These are phyloP conservation scores for Bradypus variegatus DNA, from an alignment of 2,797 vertebrate species.

Conservation along the genomic window DNA sequence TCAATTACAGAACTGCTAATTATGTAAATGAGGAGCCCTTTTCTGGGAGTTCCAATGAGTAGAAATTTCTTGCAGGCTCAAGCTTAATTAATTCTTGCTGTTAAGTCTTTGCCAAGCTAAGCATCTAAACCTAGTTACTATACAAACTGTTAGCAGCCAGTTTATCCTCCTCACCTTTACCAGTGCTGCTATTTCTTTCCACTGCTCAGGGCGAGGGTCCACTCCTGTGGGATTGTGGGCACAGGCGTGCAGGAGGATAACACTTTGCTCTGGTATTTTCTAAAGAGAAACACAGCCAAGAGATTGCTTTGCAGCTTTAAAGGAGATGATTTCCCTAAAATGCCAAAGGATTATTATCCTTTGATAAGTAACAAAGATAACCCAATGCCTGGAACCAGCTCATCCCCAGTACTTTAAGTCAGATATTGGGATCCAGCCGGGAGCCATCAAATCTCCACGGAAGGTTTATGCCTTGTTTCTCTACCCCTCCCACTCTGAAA, in stretches of 20 bases:
- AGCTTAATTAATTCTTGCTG: not conserved
- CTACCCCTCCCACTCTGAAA: not conserved
- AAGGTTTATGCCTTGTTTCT: not conserved
- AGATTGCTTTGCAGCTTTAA: not conserved
- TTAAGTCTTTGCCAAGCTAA: not conserved
- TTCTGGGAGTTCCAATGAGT: not conserved
- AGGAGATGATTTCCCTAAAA: not conserved
- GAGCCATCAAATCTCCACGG: not conserved
- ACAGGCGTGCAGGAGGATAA: conserved; percentile 93
- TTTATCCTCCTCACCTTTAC: conserved; percentile 81
- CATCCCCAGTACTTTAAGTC: not conserved
- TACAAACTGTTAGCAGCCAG: not conserved
- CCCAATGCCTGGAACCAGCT: not conserved
- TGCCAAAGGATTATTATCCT: not conserved
- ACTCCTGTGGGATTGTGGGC: conserved; percentile 99
- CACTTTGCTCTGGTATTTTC: conserved; percentile 96
- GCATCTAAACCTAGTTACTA: not conserved
- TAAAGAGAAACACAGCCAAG: conserved; percentile 61
- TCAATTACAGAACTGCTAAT: not conserved
- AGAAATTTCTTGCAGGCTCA: not conserved
- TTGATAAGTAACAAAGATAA: not conserved
- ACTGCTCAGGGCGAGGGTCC: conserved; percentile 91
- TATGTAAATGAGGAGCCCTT: not conserved
- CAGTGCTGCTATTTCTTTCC: conserved; percentile 87
- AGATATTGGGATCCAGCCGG: not conserved